A percentile compares a stretch with the other conserved stretches of the same genome.
phyloP scores from a whole-genome alignment of 2,888 invertebrate genomes.

The Melanophora roralis region DNA sequence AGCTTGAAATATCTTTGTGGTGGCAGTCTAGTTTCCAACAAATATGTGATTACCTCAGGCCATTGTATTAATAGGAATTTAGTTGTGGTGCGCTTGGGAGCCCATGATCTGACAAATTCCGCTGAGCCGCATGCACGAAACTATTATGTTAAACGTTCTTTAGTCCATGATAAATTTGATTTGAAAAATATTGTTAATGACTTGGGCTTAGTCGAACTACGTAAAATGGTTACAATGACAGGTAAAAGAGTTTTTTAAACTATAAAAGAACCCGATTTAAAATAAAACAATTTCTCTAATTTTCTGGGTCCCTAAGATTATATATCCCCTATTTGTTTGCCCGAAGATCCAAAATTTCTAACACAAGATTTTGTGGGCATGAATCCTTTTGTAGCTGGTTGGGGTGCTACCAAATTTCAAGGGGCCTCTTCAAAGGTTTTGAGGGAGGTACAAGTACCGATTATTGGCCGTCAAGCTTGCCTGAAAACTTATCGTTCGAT shows the following conservation, averaged over 20 bases:
- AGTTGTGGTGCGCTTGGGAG: constrained; percentile 84
- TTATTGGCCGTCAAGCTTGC: constrained; percentile 73
- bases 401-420: constrained; percentile 83
- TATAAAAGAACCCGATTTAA: neutral
- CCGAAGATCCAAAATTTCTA: constrained; percentile 77
- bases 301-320: constrained; percentile 77
- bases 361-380: constrained; percentile 75
- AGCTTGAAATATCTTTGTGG: constrained; percentile 82
- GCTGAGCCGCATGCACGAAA: constrained; percentile 81
- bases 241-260: constrained; percentile 64
- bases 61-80: constrained; percentile 73
- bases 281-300: neutral
- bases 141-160: constrained; percentile 80
- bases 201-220: constrained; percentile 85
- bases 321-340: constrained; percentile 87
- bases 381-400: constrained; percentile 86
- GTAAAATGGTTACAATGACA: constrained; percentile 67
- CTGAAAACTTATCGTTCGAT: constrained; percentile 76
- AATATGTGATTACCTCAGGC: constrained; percentile 86
- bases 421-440: constrained; percentile 75
- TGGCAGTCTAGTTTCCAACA: constrained; percentile 83
- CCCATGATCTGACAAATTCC: constrained; percentile 81
- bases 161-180: constrained; percentile 84
- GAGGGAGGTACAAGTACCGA: constrained; percentile 78
- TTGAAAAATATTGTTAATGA: constrained; percentile 83